Evolutionary conservation across 2,888 invertebrate species (phyloP), one percentile per base, ranked within the genome.

Genomic region (Molanna angustata): DNA sequence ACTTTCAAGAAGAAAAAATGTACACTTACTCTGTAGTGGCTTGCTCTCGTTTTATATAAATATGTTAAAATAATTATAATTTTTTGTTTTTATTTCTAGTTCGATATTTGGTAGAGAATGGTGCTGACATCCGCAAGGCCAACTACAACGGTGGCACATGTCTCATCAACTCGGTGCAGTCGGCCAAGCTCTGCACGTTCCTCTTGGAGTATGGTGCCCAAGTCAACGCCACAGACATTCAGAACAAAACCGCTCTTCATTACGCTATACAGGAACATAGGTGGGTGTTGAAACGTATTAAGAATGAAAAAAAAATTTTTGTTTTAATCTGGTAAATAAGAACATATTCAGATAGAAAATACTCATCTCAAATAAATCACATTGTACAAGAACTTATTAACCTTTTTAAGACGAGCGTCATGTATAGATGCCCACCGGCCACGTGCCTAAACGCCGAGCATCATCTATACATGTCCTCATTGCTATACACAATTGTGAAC

Each of bases 61-160:
- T n/a, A n/a, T n/a, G n/a, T n/a, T n/a, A n/a, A 43, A 27, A 11
- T 11, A 27, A 11, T 27, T 7, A 27, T 27, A 27, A 11, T 27
- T 27, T 18, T 18, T 32, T 31, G n/a, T 13, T 39, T 40, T 14
- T 41, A 68, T 63, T n/a, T n/a, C 48, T 72, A 67, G 91, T 91
- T 49, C 80, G 83, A 61, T 85, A 81, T 69, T 76, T 92, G 61
- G 85, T 88, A 43, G 79, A 82, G 66, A 82, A 86, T 67, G 90
- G 90, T 56, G 91, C 91, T n/a, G 87, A 91, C 70, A 85, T 92
- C 61, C 82, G 85, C 62, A 83, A 83, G 61, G 83, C 94, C 3
- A 94, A 94, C 73, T 88, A 89, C 68, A 91, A 90, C 72, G 94
- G 94, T 52, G 94, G 94, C 54, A 94, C 94, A 1, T 94, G 94